Base-by-base conservation (phyloP, 2,797 vertebrate genomes). In the Chloroceryle inda region DNA sequence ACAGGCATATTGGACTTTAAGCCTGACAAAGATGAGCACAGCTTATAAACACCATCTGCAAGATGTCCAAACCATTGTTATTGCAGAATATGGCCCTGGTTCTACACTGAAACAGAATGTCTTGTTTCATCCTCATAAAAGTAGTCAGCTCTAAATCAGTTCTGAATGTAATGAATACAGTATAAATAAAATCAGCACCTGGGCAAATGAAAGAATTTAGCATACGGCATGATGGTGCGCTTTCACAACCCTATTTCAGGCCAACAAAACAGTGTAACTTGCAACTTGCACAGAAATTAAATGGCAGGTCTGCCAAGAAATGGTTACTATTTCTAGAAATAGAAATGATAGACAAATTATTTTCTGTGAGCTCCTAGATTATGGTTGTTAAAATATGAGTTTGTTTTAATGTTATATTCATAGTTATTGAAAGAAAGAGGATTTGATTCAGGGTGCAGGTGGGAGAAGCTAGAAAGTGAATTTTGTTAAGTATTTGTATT, bases 41-140 rank as follows among this genome's bases (percentile, higher is more conserved):
- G 76, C 64, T 92, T 88, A 49, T 67, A 94, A 95, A 94, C 81
- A 88, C 78, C 61, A 87, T 74, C 92, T 95, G 87, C 75, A 94
- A 94, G 56, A n/a, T 21, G 49, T 71, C 85, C 56, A 74, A 82
- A 89, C 44, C 40, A 67, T 49, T 79, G 59, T 12, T 56, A 75
- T 63, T 47, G n/a, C 31, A 80, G 67, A 88, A 74, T 76, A 58
- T 55, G 38, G 79, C 66, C 71, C 63, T 44, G 27, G n/a, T 62
- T 85, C 91, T 71, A 14, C n/a, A 42, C 17, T 58, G 45, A 88
- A 89, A 89, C 26, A 35, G 29, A 61, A 61, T 75, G n/a, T 72
- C 62, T 42, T 40, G 10, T 83, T 95, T 83, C 37, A 64, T 47
- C 64, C 56, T 88, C 24, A 27, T 53, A 31, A 61, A 93, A 50